phyloP scores from a whole-genome alignment of 2,888 invertebrate species.

The Oxycera nigricornis region DNA sequence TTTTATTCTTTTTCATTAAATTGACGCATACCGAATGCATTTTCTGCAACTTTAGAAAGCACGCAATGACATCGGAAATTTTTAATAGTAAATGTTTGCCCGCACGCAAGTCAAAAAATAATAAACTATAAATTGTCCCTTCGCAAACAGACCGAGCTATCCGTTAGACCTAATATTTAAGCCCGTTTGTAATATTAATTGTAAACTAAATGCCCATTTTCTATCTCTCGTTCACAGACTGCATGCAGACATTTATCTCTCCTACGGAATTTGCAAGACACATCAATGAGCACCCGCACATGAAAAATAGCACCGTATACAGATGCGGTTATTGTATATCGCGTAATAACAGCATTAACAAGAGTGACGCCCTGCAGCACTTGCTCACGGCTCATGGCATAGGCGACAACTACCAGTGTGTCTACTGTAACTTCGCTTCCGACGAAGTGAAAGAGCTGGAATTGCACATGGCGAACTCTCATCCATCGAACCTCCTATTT shows the following conservation, averaged over 20 bases:
- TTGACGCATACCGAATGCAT: too few species aligned
- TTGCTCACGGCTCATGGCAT: constrained; percentile 60
- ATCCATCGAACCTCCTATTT: constrained; percentile 59
- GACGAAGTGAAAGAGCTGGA: constrained; percentile 59
- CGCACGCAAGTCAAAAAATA: neutral
- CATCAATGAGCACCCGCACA: neutral
- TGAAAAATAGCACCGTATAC: neutral
- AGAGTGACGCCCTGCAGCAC: constrained; percentile 53
- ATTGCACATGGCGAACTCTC: constrained; percentile 62
- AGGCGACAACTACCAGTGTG: constrained; percentile 63
- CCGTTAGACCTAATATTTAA: neutral
- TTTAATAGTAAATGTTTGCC: too few species aligned
- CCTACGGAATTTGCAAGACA: constrained; percentile 41
- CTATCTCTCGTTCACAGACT: constrained; percentile 43
- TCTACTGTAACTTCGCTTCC: constrained; percentile 63
- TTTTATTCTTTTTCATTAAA: too few species aligned
- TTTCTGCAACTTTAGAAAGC: too few species aligned
- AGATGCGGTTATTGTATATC: neutral
- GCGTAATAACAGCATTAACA: constrained; percentile 6
- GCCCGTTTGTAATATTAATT: neutral
- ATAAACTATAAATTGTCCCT: neutral
- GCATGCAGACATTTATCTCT: constrained; percentile 38
- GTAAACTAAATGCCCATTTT: too few species aligned
- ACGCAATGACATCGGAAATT: too few species aligned
- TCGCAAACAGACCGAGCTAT: neutral